Evolutionary conservation across 2,888 invertebrate species (phyloP).

Genomic region (Orchesella flavescens): DNA sequence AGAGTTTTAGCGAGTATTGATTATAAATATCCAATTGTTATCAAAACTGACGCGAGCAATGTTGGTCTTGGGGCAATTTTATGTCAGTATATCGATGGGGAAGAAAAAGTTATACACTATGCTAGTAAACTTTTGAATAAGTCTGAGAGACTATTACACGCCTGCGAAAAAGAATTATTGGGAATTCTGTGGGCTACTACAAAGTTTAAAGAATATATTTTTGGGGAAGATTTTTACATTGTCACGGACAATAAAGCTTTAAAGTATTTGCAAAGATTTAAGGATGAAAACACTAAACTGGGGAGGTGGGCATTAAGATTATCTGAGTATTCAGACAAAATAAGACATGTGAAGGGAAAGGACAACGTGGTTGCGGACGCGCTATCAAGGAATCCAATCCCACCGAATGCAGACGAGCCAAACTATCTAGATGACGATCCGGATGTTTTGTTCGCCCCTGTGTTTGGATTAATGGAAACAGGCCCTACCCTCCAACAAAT

Average conservation of each 20-base stretch:
- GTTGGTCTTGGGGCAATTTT: slow-evolving; percentile 32
- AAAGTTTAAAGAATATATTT: slow-evolving; percentile 55
- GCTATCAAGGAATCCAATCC: slow-evolving; percentile 44
- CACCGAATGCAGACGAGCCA: background rate
- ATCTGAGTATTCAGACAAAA: slow-evolving; percentile 19
- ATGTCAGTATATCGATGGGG: background rate
- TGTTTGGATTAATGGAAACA: background rate
- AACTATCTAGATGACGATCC: background rate
- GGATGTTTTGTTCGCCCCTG: background rate
- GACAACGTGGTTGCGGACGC: slow-evolving; percentile 61
- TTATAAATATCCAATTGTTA: slow-evolving; percentile 29
- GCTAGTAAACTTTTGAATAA: slow-evolving; percentile 17
- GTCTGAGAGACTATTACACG: slow-evolving; percentile 16
- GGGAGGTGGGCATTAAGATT: slow-evolving; percentile 55
- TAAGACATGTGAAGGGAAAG: slow-evolving; percentile 29
- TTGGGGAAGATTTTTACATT: slow-evolving; percentile 55
- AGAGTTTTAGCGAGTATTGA: slow-evolving; percentile 16
- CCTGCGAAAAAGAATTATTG: slow-evolving; percentile 56
- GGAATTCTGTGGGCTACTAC: slow-evolving; percentile 51
- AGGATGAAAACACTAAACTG: slow-evolving; percentile 42
- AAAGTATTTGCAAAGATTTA: slow-evolving; percentile 41
- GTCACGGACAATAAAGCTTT: slow-evolving; percentile 64
- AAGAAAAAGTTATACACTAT: background rate
- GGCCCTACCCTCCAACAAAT: background rate
- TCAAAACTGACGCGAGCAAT: background rate